Percentiles rank a stretch among this genome's conserved stretches.
These are phyloP conservation scores for Bombyx huttoni DNA, from an alignment of 2,888 invertebrate species.

Conservation along the genomic window DNA sequence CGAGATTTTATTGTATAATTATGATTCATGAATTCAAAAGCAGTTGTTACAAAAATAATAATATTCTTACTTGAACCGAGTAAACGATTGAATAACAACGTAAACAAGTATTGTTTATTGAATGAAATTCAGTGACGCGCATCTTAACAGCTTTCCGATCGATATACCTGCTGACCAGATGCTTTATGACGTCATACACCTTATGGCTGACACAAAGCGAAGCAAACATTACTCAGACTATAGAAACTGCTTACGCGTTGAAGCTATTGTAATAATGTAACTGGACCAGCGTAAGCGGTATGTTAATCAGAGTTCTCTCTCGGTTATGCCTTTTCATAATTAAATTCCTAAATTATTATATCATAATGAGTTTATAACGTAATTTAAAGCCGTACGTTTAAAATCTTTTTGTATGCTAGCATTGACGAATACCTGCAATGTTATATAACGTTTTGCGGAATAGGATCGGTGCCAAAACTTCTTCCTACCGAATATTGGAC, in stretches of 20 bases:
- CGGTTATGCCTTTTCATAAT: no score
- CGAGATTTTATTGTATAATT: not conserved
- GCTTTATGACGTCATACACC: constrained; percentile 15
- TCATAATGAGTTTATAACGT: no score
- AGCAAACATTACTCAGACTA: not conserved
- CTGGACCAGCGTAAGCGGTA: no score
- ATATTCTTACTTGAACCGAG: no score
- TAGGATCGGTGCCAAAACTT: constrained; percentile 54
- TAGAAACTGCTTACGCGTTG: not conserved
- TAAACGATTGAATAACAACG: no score
- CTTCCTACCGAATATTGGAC: constrained; percentile 10
- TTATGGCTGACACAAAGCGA: constrained; percentile 10
- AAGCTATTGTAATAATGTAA: no score
- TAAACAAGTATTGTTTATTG: not conserved
- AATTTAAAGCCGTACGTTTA: no score
- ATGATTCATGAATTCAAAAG: not conserved
- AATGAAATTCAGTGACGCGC: not conserved
- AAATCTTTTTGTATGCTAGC: constrained; percentile 6
- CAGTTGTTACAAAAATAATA: no score
- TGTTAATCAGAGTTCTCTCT: no score
- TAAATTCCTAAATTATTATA: no score
- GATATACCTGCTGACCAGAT: constrained; percentile 10
- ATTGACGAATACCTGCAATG: constrained; percentile 49
- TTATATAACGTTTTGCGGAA: constrained; percentile 59
- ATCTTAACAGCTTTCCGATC: not conserved